These are phyloP conservation scores for Ectobius pallidus DNA, from an alignment of 2,888 invertebrate species.

Conservation along the genomic window DNA sequence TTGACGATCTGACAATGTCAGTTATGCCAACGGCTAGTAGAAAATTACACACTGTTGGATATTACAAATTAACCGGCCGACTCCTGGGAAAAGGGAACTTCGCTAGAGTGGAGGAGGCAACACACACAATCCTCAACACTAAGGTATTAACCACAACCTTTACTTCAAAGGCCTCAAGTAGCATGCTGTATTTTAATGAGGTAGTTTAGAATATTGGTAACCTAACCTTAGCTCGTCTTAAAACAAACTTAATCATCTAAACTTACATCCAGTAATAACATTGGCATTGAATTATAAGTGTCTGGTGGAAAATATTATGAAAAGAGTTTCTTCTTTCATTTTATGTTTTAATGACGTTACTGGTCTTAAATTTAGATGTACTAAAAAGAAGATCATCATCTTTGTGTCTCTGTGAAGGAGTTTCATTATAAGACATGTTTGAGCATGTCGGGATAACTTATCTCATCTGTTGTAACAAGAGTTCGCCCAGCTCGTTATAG, in stretches of 20 bases:
- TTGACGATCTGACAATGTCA: conserved; percentile 24
- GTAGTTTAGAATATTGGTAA: background rate
- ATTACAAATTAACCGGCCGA: conserved; percentile 73
- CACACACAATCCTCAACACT: conserved; percentile 68
- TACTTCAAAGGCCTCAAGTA: background rate
- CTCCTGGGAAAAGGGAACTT: conserved; percentile 78
- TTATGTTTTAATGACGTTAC: background rate
- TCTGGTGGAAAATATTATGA: background rate
- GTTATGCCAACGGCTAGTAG: background rate
- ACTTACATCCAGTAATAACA: background rate
- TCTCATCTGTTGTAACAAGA: background rate
- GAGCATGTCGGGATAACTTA: background rate
- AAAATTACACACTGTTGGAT: conserved; percentile 62
- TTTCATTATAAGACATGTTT: background rate
- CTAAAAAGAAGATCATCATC: background rate
- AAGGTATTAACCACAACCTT: conserved; percentile 60
- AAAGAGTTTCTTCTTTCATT: background rate
- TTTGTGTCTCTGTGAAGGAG: background rate
- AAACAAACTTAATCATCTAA: background rate
- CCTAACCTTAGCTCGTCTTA: background rate
- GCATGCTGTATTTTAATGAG: background rate
- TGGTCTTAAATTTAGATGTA: background rate
- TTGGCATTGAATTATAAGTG: background rate
- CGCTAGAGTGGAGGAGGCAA: conserved; percentile 75
- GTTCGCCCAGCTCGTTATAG: background rate